These are phyloP conservation scores for Cirrhinus molitorella DNA, from an alignment of 2,797 vertebrate genomes.

Conservation along the genomic window DNA sequence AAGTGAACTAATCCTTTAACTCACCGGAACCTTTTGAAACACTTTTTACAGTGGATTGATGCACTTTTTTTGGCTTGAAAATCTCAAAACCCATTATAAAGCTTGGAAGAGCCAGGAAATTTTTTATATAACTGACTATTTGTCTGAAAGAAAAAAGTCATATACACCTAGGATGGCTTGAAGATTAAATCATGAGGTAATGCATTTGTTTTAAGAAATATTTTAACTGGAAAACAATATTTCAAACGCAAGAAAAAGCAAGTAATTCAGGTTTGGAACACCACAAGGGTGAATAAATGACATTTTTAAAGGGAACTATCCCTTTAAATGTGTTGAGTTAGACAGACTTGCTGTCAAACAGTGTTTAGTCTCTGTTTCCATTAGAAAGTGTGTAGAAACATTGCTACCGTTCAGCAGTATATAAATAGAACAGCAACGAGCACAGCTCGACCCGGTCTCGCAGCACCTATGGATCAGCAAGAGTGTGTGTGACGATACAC, in stretches of 20 bases:
- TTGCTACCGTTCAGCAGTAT: conserved; percentile 40
- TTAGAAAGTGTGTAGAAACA: conserved; percentile 39
- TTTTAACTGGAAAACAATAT: too few relatives aligned
- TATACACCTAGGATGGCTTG: too few relatives aligned
- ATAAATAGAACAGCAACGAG: conserved; percentile 57
- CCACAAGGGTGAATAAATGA: not conserved
- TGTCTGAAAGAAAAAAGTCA: too few relatives aligned
- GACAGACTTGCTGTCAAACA: conserved; percentile 47
- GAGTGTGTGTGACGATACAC: not conserved
- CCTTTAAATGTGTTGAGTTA: not conserved
- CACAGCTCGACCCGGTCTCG: conserved; percentile 33
- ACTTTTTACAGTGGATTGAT: too few relatives aligned
- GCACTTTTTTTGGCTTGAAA: too few relatives aligned
- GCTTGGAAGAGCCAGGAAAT: too few relatives aligned
- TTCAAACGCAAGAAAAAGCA: not conserved
- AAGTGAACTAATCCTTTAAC: too few relatives aligned
- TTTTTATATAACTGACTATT: too few relatives aligned
- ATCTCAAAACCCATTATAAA: too few relatives aligned
- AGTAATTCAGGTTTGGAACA: not conserved
- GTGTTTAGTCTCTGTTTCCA: conserved; percentile 48
- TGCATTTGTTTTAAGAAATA: too few relatives aligned
- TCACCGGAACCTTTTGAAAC: too few relatives aligned
- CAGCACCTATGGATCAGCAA: conserved; percentile 32
- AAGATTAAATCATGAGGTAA: too few relatives aligned
- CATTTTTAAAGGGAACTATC: not conserved